Evolutionary conservation across 2,113 vertebrate species (phyloP).

Genomic region (Haliaeetus leucogaster): DNA sequence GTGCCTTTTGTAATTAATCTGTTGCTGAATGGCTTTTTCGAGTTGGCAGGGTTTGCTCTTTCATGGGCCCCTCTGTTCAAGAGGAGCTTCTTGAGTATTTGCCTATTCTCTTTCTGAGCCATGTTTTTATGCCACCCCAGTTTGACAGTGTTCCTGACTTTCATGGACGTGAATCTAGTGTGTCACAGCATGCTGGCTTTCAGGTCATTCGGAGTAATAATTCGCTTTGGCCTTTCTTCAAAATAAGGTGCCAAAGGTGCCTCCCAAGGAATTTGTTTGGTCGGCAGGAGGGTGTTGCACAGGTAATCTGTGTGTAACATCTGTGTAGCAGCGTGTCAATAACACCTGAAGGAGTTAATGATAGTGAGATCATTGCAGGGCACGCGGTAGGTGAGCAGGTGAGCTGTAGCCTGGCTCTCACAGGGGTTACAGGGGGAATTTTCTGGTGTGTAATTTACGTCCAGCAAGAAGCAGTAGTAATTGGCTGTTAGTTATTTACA

Average conservation of each 20-base stretch:
- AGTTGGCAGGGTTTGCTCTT: background rate
- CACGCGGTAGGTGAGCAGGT: background rate
- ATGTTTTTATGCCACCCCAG: background rate
- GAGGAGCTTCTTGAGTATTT: background rate
- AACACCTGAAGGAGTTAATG: background rate
- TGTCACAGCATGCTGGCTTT: background rate
- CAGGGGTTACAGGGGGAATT: background rate
- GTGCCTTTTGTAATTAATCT: background rate
- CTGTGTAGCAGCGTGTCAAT: background rate
- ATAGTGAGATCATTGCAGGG: background rate
- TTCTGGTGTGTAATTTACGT: background rate
- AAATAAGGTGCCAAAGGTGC: background rate
- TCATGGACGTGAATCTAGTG: background rate
- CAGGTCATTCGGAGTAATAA: background rate
- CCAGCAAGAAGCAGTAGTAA: background rate
- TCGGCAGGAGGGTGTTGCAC: background rate
- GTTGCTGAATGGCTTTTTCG: background rate
- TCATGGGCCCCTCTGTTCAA: background rate
- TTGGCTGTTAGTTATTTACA: background rate
- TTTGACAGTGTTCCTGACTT: background rate
- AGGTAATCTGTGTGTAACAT: background rate
- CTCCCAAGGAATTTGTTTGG: background rate
- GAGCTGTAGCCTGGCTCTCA: background rate
- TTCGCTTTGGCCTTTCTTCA: background rate
- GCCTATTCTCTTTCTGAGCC: background rate